Percentiles rank a stretch among this genome's conserved stretches.
Evolutionary conservation across 2,888 invertebrate species (phyloP).

Genomic region (Phragmatobia fuliginosa): DNA sequence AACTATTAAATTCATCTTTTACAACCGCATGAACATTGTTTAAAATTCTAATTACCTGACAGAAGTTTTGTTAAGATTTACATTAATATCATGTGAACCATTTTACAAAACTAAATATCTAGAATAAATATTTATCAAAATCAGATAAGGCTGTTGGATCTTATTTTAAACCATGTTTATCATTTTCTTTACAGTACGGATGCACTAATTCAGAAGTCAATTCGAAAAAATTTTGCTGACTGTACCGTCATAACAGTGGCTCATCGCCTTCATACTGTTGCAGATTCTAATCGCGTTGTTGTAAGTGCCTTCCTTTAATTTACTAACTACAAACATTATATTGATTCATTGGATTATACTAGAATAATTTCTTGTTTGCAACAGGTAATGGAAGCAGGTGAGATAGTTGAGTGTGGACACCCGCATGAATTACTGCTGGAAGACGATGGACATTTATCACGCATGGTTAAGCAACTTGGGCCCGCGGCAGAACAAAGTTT

Average conservation of each 20-base stretch:
- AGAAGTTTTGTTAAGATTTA: too few relatives aligned
- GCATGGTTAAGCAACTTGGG: constrained; percentile 89
- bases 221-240: constrained; percentile 91
- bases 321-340: too few relatives aligned
- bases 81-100: too few relatives aligned
- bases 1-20: not conserved
- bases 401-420: constrained; percentile 90
- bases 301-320: constrained; percentile 80
- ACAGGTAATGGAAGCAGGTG: constrained; percentile 87
- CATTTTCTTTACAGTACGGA: constrained; percentile 89
- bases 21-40: not conserved
- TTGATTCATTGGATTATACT: not conserved
- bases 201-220: constrained; percentile 93
- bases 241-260: constrained; percentile 97
- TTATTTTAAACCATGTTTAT: not conserved
- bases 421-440: constrained; percentile 88
- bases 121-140: too few relatives aligned
- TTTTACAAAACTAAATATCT: too few relatives aligned
- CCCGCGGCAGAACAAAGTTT: constrained; percentile 77
- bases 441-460: constrained; percentile 84
- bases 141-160: too few relatives aligned
- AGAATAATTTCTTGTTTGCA: not conserved
- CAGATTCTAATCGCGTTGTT: constrained; percentile 94
- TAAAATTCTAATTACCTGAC: too few relatives aligned
- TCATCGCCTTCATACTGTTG: constrained; percentile 95